These are phyloP conservation scores for Lepidochrysops patricia DNA, from an alignment of 2,888 invertebrate species.

Conservation along the genomic window DNA sequence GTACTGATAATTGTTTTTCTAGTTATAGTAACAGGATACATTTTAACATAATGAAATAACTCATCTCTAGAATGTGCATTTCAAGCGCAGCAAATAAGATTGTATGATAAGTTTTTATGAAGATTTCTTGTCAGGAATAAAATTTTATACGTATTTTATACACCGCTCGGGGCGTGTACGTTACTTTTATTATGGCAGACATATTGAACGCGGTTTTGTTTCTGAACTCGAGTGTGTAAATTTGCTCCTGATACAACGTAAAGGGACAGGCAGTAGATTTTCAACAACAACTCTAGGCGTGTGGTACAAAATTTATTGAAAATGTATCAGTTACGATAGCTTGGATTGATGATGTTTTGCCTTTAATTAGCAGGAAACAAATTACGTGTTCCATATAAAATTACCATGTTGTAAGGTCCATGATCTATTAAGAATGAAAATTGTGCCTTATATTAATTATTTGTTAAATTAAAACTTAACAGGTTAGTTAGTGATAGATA, in stretches of 20 bases:
- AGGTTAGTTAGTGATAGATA: too few species aligned
- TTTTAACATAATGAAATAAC: background rate
- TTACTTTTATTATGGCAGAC: slow-evolving; percentile 5
- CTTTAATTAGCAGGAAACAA: too few species aligned
- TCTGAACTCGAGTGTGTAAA: slow-evolving; percentile 8
- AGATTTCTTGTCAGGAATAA: slow-evolving; percentile 2
- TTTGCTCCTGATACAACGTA: slow-evolving; percentile 10
- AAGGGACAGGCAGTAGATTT: slow-evolving; percentile 7
- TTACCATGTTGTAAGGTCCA: too few species aligned
- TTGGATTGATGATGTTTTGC: too few species aligned
- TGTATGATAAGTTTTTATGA: background rate
- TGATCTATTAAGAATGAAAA: too few species aligned
- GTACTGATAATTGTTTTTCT: too few species aligned
- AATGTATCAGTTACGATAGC: too few species aligned
- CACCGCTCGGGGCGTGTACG: slow-evolving; percentile 6
- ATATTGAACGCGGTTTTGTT: slow-evolving; percentile 8
- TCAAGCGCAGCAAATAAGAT: background rate
- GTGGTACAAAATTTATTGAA: background rate
- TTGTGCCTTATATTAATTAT: too few species aligned
- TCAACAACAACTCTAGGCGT: background rate
- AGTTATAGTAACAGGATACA: too few species aligned
- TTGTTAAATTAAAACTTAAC: too few species aligned
- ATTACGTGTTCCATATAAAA: too few species aligned
- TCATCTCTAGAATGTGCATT: background rate
- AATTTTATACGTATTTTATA: slow-evolving; percentile 4